Evolutionary conservation across 2,113 vertebrate species (phyloP).

Genomic region (Rhipidura dahli): DNA sequence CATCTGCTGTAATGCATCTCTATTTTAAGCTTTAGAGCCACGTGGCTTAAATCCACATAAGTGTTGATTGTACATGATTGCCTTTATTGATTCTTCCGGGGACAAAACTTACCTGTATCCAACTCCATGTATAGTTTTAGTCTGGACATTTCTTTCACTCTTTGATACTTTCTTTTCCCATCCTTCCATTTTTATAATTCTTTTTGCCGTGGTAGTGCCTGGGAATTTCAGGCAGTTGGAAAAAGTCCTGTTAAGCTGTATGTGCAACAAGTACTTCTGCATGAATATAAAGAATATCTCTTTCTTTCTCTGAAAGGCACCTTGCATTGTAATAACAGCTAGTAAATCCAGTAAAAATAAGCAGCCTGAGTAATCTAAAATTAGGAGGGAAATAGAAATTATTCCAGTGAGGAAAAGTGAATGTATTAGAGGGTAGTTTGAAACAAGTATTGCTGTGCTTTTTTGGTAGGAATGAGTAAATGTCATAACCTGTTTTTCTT

Average conservation of each 20-base stretch:
- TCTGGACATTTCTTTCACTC: not conserved
- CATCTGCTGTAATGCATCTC: constrained; percentile 70
- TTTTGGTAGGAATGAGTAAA: not conserved
- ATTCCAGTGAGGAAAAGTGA: not conserved
- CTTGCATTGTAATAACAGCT: not conserved
- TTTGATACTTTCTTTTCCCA: not conserved
- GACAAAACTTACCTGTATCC: constrained; percentile 52
- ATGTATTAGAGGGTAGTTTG: not conserved
- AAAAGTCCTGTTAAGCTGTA: not conserved
- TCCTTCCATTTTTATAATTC: not conserved
- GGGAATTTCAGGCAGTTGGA: not conserved
- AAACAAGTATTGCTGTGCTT: not conserved
- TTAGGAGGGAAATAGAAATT: not conserved
- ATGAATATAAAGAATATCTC: not conserved
- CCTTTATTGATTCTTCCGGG: constrained; percentile 75
- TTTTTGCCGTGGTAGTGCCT: not conserved
- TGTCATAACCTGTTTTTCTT: not conserved
- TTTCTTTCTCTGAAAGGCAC: not conserved
- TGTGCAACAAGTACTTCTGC: not conserved
- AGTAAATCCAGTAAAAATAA: not conserved
- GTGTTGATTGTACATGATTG: constrained; percentile 79
- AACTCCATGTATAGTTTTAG: constrained; percentile 42
- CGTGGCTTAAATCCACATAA: constrained; percentile 72
- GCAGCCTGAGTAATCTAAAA: not conserved
- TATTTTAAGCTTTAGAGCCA: constrained; percentile 70